A percentile compares a stretch with the other conserved stretches of the same genome.
phyloP scores from a whole-genome alignment of 1,140 invertebrate genomes.

The silkworm (Bombyx mori) region DNA sequence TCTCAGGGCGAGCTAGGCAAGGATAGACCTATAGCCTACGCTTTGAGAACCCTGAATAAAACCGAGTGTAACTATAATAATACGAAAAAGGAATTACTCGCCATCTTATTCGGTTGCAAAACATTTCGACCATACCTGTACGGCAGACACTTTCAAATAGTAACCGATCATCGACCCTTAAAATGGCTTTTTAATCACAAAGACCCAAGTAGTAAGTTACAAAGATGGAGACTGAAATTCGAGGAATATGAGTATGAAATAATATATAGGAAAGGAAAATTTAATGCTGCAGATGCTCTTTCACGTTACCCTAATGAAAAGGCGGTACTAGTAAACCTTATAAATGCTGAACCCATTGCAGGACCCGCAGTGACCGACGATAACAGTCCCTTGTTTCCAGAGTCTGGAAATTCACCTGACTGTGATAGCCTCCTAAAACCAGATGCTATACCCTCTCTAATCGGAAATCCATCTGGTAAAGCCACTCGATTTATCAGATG shows the following conservation, averaged over 20 bases:
- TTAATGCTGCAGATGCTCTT: conserved; percentile 8
- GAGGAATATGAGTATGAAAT: conserved; percentile 8
- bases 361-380: no score
- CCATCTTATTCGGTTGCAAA: conserved; percentile 12
- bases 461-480: no score
- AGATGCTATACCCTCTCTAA: no score
- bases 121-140: conserved; percentile 9
- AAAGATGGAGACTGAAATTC: conserved; percentile 5
- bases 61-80: conserved; percentile 2
- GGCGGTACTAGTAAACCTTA: conserved; percentile 1
- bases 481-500: no score
- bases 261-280: conserved; percentile 7
- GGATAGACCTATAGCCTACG: conserved; percentile 11
- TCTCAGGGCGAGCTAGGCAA: conserved; percentile 1
- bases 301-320: conserved; percentile 4
- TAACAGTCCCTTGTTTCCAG: no score
- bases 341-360: neutral
- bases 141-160: conserved; percentile 6
- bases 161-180: neutral
- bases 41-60: conserved; percentile 8
- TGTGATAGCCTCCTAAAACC: no score
- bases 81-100: neutral
- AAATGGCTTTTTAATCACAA: conserved; percentile 3
- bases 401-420: neutral
- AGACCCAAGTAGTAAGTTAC: conserved; percentile 10